A percentile compares a stretch with the other conserved stretches of the same genome.
Evolutionary conservation across 2,888 invertebrate species (phyloP).

Genomic region (Hyposoter dolosus): DNA sequence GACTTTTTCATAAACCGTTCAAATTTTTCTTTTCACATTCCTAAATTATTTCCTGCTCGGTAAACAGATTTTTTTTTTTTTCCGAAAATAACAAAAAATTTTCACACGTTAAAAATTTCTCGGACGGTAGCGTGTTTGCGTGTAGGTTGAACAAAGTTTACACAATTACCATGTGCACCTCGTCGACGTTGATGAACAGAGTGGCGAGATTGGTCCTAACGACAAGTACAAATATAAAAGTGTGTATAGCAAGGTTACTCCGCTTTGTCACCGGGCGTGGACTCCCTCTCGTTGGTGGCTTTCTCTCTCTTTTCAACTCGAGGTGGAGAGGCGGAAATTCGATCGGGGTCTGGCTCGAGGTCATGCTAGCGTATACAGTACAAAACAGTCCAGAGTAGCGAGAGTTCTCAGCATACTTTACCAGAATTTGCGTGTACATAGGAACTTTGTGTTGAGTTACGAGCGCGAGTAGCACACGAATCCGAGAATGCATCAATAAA

Average conservation of each 20-base stretch:
- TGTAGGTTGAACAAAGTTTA: background rate
- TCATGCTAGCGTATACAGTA: slow-evolving; percentile 55
- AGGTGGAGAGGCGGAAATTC: slow-evolving; percentile 70
- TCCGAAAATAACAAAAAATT: background rate
- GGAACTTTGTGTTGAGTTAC: slow-evolving; percentile 53
- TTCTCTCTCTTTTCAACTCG: slow-evolving; percentile 12
- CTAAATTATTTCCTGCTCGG: background rate
- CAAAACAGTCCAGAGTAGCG: slow-evolving; percentile 38
- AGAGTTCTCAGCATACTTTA: slow-evolving; percentile 40
- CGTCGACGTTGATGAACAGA: slow-evolving; percentile 26
- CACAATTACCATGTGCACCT: slow-evolving; percentile 8
- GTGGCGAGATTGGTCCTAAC: slow-evolving; percentile 34
- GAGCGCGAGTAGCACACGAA: background rate
- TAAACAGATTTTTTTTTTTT: background rate
- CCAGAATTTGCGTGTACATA: slow-evolving; percentile 1
- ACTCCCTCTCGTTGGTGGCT: slow-evolving; percentile 28
- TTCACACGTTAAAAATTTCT: background rate
- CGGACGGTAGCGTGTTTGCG: background rate
- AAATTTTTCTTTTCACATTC: too few relatives aligned
- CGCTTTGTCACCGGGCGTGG: slow-evolving; percentile 42
- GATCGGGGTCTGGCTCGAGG: slow-evolving; percentile 72
- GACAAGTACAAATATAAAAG: slow-evolving; percentile 21
- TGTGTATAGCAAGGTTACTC: slow-evolving; percentile 52
- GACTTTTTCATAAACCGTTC: too few relatives aligned
- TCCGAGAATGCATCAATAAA: slow-evolving; percentile 8